A percentile compares a stretch with the other conserved stretches of the same genome.
phyloP scores from a whole-genome alignment of 2,113 vertebrate genomes.

The Pterocles burchelli region DNA sequence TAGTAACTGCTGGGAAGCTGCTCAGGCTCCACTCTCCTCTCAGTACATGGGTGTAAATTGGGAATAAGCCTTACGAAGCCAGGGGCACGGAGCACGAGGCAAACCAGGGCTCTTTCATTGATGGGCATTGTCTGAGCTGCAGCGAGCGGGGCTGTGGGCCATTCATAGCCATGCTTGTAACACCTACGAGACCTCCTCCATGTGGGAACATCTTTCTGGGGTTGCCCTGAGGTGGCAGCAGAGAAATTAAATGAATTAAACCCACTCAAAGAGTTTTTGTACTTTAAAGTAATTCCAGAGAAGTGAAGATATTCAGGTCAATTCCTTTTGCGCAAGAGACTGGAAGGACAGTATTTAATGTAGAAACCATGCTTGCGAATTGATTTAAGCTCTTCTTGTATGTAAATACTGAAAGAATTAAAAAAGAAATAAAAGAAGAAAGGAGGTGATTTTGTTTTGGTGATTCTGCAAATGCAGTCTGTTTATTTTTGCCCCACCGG shows the following conservation, averaged over 20 bases:
- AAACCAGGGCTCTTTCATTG: neutral
- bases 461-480: slow-evolving; percentile 23
- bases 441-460: slow-evolving; percentile 61
- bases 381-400: slow-evolving; percentile 34
- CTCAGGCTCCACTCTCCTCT: neutral
- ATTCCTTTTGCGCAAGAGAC: neutral
- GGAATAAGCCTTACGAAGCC: neutral
- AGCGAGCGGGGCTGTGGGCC: neutral
- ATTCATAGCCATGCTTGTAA: neutral
- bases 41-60: neutral
- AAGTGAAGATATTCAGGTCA: slow-evolving; percentile 2
- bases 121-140: neutral
- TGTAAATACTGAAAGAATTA: slow-evolving; percentile 73
- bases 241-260: slow-evolving; percentile 8
- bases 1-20: neutral
- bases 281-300: neutral
- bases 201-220: neutral
- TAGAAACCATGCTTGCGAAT: neutral
- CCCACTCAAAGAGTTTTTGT: slow-evolving; percentile 5
- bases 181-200: neutral
- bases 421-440: slow-evolving; percentile 61
- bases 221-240: neutral
- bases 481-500: neutral
- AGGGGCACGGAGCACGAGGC: neutral
- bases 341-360: slow-evolving; percentile 12